phyloP scores from a whole-genome alignment of 53 echinoderm and acorn worm genomes.

The Paracentrotus lividus region DNA sequence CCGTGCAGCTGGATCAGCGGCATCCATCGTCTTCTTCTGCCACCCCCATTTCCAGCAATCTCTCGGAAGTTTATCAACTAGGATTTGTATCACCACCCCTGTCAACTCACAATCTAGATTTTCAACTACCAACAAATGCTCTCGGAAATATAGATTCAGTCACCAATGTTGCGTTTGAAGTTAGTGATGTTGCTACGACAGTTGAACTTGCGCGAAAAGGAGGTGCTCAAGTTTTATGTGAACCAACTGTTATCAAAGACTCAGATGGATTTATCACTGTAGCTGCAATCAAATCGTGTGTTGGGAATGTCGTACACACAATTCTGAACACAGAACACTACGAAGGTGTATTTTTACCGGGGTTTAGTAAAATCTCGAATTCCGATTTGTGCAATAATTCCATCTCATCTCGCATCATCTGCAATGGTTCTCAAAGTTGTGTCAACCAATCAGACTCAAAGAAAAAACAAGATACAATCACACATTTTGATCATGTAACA shows the following conservation, averaged over 20 bases:
- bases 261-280: constrained; percentile 75
- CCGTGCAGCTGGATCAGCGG: background rate
- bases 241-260: constrained; percentile 75
- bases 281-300: constrained; percentile 87
- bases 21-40: background rate
- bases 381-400: constrained; percentile 13
- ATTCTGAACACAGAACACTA: constrained; percentile 81
- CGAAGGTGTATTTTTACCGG: constrained; percentile 86
- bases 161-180: constrained; percentile 94
- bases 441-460: background rate
- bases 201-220: constrained; percentile 72
- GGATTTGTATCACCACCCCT: constrained; percentile 62
- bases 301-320: constrained; percentile 92
- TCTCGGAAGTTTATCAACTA: constrained; percentile 20
- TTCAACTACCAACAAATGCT: constrained; percentile 35
- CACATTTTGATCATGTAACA: constrained; percentile 96
- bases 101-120: constrained; percentile 29
- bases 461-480: background rate
- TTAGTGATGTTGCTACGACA: constrained; percentile 73
- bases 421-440: background rate
- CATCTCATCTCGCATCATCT: background rate
- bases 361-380: constrained; percentile 65
- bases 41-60: background rate
- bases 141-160: constrained; percentile 80
- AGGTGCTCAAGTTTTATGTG: constrained; percentile 80